phyloP scores from a whole-genome alignment of 2,797 vertebrate species.

The Onychomys leucogaster region DNA sequence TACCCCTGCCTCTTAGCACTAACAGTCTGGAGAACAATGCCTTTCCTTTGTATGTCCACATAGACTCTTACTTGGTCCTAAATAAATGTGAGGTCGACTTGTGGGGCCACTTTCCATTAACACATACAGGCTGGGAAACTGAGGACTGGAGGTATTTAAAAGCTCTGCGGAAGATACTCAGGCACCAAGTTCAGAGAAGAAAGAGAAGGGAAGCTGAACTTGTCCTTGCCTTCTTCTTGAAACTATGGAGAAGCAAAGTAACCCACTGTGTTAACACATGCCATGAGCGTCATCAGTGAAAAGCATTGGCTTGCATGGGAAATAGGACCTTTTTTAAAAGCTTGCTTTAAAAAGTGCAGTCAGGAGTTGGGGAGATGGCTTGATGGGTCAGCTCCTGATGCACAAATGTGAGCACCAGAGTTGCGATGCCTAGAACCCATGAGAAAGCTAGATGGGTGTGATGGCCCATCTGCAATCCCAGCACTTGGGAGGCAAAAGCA shows the following conservation, averaged over 20 bases:
- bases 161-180: neutral
- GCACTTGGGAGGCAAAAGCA: neutral
- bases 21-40: neutral
- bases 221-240: neutral
- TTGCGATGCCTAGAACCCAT: neutral
- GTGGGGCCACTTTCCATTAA: neutral
- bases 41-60: too few relatives aligned
- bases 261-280: neutral
- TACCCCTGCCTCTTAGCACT: accelerated
- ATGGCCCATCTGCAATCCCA: neutral
- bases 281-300: neutral
- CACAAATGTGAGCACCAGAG: neutral
- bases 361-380: neutral
- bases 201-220: neutral
- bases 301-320: neutral
- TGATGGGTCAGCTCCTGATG: neutral
- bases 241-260: neutral
- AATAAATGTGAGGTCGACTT: neutral
- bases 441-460: neutral
- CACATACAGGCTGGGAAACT: neutral
- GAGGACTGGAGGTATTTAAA: neutral
- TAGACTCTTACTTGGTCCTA: neutral
- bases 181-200: neutral
- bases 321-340: neutral
- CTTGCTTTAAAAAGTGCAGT: neutral